Conservation (phyloP, 2,797 vertebrate species). For the Pteronotus mesoamericanus region DNA sequence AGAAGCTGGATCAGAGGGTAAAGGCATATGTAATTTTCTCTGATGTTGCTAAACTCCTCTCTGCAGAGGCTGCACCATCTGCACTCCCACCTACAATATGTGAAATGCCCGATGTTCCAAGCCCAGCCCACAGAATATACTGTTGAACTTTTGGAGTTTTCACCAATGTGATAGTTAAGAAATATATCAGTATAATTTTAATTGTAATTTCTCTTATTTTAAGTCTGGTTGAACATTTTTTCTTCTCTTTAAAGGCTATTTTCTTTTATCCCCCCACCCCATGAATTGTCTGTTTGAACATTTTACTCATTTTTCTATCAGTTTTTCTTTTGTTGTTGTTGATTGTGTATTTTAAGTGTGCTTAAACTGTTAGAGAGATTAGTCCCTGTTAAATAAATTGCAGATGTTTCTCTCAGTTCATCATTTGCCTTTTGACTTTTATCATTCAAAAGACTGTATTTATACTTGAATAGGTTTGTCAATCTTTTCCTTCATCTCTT, state of each 20-base stretch:
- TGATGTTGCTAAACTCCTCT: background rate
- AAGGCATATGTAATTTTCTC: background rate
- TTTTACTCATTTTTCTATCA: background rate
- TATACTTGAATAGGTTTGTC: background rate
- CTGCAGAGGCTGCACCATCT: background rate
- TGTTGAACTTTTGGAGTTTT: background rate
- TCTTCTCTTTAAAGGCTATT: background rate
- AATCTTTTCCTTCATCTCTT: slow-evolving; percentile 16
- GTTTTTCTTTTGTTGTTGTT: background rate
- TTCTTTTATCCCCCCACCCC: background rate
- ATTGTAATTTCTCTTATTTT: background rate
- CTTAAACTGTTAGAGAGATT: background rate
- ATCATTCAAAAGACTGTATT: background rate
- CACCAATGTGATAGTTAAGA: background rate
- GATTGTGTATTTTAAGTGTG: background rate
- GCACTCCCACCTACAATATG: background rate
- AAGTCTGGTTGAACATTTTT: background rate
- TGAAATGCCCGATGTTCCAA: background rate
- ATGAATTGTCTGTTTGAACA: background rate
- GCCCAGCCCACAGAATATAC: background rate
- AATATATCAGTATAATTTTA: slow-evolving; percentile 17
- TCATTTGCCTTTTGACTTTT: slow-evolving; percentile 30
- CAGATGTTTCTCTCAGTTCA: background rate
- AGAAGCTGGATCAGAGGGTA: background rate
- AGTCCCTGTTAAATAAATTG: background rate